Conservation (phyloP, 2,797 vertebrate species). For the Silurus aristotelis region DNA sequence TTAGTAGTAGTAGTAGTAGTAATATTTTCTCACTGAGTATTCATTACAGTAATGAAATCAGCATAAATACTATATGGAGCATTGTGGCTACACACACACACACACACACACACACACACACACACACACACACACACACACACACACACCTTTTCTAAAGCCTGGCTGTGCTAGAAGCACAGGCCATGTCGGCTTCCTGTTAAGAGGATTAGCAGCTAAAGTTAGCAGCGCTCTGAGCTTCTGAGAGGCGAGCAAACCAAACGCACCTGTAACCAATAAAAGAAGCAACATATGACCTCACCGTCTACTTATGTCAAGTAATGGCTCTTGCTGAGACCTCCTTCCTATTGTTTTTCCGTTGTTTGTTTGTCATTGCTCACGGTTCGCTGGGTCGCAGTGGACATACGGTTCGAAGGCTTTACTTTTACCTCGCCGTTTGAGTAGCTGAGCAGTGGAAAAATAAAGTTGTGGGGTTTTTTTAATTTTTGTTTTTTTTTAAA, state of each 20-base stretch:
- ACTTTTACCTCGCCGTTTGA: neutral
- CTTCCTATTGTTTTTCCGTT: neutral
- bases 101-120: neutral
- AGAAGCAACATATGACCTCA: constrained; percentile 58
- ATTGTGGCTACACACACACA: neutral
- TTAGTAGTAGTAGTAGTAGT: too few relatives aligned
- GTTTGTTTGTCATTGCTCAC: constrained; percentile 29
- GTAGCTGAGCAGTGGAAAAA: neutral
- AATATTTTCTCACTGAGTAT: neutral
- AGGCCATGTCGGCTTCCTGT: constrained; percentile 14
- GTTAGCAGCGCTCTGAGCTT: constrained; percentile 30
- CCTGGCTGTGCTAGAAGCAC: constrained; percentile 30
- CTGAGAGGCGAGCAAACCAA: constrained; percentile 15
- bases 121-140: neutral
- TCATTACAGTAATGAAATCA: constrained; percentile 12
- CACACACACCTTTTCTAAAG: neutral
- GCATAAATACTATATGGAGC: neutral
- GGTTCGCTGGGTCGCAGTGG: neutral
- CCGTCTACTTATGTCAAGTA: constrained; percentile 52
- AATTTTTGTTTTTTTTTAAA: neutral
- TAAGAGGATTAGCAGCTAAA: constrained; percentile 44
- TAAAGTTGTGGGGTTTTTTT: neutral
- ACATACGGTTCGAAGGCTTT: neutral
- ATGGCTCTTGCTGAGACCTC: constrained; percentile 23
- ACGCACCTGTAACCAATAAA: constrained; percentile 51